Evolutionary conservation across 2,113 vertebrate species (phyloP).

Genomic region (Cyprinodon brontotheroides): DNA sequence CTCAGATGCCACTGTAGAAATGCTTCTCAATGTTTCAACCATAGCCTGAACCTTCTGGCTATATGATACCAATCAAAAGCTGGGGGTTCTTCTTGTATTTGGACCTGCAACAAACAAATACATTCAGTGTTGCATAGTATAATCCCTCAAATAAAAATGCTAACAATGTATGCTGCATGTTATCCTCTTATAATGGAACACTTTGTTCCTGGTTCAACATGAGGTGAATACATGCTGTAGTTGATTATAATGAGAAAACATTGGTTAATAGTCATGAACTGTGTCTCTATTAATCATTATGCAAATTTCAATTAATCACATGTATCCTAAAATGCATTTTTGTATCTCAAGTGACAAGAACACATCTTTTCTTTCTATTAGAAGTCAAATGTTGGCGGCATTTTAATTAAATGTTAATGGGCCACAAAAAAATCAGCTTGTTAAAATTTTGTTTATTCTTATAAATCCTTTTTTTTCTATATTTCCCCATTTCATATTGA

Average conservation of each 20-base stretch:
- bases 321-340: constrained; percentile 1
- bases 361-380: background rate
- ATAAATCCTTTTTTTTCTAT: background rate
- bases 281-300: constrained; percentile 33
- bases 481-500: background rate
- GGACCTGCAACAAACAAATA: constrained; percentile 14
- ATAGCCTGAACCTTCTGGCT: constrained; percentile 36
- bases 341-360: background rate
- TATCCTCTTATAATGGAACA: constrained; percentile 41
- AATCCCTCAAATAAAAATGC: constrained; percentile 1
- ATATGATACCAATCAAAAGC: constrained; percentile 24
- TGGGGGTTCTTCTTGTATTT: constrained; percentile 32
- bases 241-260: background rate
- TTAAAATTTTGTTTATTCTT: background rate
- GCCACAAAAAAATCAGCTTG: background rate
- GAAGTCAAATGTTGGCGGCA: background rate
- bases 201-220: constrained; percentile 39
- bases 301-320: constrained; percentile 32
- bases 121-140: constrained; percentile 1
- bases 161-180: constrained; percentile 5
- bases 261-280: constrained; percentile 28
- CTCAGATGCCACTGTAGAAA: background rate
- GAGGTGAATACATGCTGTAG: constrained; percentile 13
- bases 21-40: background rate
- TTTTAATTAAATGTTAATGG: background rate